phyloP scores from a whole-genome alignment of 2,113 vertebrate genomes.

The Hassar affinis region DNA sequence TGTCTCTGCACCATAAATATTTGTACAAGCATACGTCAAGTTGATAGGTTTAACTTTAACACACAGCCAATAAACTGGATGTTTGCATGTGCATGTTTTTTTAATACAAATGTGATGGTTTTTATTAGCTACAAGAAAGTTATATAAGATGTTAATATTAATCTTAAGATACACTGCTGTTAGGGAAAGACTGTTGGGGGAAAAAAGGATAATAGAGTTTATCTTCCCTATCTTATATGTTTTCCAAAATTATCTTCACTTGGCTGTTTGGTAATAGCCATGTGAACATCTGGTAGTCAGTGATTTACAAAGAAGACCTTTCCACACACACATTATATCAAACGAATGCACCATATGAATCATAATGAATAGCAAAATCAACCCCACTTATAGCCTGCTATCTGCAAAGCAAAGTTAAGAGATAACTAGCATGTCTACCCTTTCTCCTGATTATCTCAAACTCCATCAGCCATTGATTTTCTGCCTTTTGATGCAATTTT shows the following conservation, averaged over 20 bases:
- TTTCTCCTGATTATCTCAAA: conserved; percentile 28
- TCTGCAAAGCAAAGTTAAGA: conserved; percentile 28
- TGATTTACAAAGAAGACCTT: background rate
- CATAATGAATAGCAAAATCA: background rate
- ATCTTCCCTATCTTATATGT: background rate
- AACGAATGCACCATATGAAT: conserved; percentile 15
- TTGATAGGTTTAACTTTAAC: background rate
- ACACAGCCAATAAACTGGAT: background rate
- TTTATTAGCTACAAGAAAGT: background rate
- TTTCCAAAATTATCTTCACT: background rate
- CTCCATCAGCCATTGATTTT: conserved; percentile 49
- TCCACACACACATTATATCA: background rate
- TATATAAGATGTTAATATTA: background rate
- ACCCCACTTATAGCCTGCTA: conserved; percentile 23
- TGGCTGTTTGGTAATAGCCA: background rate
- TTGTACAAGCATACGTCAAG: background rate
- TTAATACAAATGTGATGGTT: background rate
- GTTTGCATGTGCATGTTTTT: too few species aligned
- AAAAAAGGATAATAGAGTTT: background rate
- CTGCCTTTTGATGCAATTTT: conserved; percentile 45
- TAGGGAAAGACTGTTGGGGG: background rate
- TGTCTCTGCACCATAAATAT: background rate
- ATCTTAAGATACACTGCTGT: background rate
- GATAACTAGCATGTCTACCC: conserved; percentile 12
- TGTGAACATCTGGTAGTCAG: background rate